Evolutionary conservation across 2,888 invertebrate species (phyloP), one percentile per base, ranked within the genome.

Genomic region (Andrena chrysosceles): DNA sequence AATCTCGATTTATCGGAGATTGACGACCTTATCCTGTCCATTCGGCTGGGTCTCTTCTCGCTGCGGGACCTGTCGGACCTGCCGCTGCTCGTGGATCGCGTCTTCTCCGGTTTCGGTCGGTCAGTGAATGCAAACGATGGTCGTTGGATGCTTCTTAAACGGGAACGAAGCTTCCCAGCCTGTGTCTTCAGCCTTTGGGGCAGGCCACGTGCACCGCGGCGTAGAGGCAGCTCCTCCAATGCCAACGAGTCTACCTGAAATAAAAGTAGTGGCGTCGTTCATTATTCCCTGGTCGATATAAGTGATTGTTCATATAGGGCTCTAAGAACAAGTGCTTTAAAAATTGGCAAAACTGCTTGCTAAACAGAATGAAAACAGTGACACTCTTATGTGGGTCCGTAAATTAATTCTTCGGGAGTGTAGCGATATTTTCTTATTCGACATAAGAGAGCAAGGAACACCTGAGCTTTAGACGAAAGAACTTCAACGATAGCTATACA

Each of bases 151-250:
- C 94, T 95, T 90, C 96, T 95, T 76, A 97, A 91, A 91, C 96
- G 96, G 0, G 95, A 95, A 92, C 96, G 96, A 35, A 98, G 93
- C 93, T 96, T 97, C 35, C 96, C 96, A 20, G 97, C 97, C 92
- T 97, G 97, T 54, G 94, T 95, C 88, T 96, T 96, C 66, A 97
- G 89, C 86, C 96, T 96, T 49, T 96, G 96, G 87, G 91, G 93
- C 71, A 92, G 77, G 66, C 92, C 91, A 49, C 91, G 89, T 20
- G 91, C 91, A 66, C 91, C 91, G 64, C 85, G 90, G 31, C 72
- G 91, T 59, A 87, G 89, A 66, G 90, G 89, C 66, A 89, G 77
- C 74, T 96, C 96, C 93, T 96, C 96, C 88, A 96, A 94, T 82
- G 95, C 95, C 84, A 96, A 95, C 68, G 96, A 95, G 93, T 96